phyloP scores from a whole-genome alignment of 2,113 vertebrate genomes.

The Hydrochoerus hydrochaeris region DNA sequence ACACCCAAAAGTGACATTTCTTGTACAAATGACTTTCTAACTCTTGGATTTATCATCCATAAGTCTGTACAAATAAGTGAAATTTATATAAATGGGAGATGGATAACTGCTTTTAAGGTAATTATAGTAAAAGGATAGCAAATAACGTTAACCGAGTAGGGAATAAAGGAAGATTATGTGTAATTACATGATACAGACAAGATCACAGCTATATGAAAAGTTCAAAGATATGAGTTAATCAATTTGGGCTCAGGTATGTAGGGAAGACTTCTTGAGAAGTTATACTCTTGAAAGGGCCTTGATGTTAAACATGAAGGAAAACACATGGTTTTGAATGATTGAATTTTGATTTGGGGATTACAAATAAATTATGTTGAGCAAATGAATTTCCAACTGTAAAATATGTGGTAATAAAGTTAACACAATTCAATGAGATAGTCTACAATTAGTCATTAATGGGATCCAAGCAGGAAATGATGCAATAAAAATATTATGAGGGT shows the following conservation, averaged over 20 bases:
- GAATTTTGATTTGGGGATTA: background rate
- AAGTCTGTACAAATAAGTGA: background rate
- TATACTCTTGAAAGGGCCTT: background rate
- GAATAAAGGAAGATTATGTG: background rate
- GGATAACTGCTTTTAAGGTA: background rate
- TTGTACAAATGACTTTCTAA: background rate
- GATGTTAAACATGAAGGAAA: background rate
- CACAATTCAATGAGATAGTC: background rate
- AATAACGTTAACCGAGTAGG: background rate
- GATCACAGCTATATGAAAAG: background rate
- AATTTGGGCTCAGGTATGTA: background rate
- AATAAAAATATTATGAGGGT: background rate
- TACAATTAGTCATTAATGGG: background rate
- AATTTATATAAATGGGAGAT: background rate
- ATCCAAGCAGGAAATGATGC: background rate
- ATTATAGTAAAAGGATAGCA: background rate
- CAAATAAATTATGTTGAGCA: background rate
- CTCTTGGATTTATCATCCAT: background rate
- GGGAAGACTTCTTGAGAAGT: background rate
- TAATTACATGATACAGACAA: background rate
- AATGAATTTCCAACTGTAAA: background rate
- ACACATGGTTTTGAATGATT: background rate
- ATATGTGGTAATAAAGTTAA: background rate
- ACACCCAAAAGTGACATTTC: background rate
- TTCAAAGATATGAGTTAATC: background rate